Evolutionary conservation across 2,888 invertebrate species (phyloP).

Genomic region (Protodeltote pygarga): DNA sequence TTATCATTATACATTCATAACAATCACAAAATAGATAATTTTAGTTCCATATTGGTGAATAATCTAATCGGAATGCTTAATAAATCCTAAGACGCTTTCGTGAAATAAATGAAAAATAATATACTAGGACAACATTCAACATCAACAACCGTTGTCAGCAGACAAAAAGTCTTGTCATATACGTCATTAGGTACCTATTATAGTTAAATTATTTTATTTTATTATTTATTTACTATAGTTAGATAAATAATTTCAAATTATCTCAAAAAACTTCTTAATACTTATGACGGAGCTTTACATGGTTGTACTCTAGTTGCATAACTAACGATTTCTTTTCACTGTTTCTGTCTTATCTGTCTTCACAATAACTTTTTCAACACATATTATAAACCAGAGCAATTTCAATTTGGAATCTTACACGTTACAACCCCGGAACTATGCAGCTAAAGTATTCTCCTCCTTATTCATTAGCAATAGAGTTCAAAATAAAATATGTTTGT

Average conservation of each 20-base stretch:
- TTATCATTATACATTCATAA: neutral
- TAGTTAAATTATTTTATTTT: no score
- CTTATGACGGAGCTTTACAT: conserved; percentile 11
- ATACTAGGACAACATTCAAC: no score
- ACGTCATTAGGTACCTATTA: no score
- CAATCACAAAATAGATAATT: neutral
- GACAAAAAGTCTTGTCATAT: no score
- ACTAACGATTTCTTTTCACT: conserved; percentile 5
- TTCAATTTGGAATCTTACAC: conserved; percentile 1
- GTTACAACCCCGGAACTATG: conserved; percentile 26
- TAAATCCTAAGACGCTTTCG: no score
- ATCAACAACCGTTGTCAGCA: no score
- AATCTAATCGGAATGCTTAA: no score
- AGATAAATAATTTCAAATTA: no score
- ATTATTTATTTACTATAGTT: no score
- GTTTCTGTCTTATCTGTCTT: neutral
- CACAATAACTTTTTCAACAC: neutral
- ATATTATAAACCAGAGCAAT: neutral
- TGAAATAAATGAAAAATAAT: no score
- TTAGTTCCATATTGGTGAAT: no score
- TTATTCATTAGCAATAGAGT: conserved; percentile 12
- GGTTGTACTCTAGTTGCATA: conserved; percentile 34
- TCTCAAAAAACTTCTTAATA: conserved; percentile 21
- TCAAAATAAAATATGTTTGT: neutral
- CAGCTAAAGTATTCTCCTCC: conserved; percentile 24